phyloP scores from a whole-genome alignment of 2,888 invertebrate species.

The Eilema sororculum region DNA sequence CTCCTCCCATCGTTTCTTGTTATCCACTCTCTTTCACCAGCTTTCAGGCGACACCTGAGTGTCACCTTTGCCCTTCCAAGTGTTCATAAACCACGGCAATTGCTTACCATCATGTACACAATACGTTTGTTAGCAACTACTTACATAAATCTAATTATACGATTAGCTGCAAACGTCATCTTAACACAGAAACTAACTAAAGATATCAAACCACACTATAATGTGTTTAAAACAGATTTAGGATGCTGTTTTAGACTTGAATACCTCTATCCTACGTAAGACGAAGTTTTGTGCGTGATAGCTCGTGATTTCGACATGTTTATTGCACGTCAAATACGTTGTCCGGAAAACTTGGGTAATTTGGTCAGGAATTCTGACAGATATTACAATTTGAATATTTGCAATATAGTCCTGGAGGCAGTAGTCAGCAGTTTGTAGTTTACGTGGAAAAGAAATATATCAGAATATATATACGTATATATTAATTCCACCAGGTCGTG shows the following conservation, averaged over 20 bases:
- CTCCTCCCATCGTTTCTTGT: no score
- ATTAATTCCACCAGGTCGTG: neutral
- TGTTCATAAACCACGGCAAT: neutral
- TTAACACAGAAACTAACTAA: constrained; percentile 8
- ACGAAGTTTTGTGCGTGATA: constrained; percentile 18
- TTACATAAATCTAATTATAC: neutral
- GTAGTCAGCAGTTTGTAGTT: neutral
- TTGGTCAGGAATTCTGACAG: constrained; percentile 43
- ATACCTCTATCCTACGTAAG: constrained; percentile 32
- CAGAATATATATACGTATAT: no score
- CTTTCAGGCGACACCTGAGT: no score
- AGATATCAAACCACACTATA: constrained; percentile 1
- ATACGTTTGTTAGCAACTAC: neutral
- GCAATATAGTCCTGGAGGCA: constrained; percentile 13
- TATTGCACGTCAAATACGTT: constrained; percentile 42
- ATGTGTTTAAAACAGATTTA: constrained; percentile 8
- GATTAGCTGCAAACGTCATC: neutral
- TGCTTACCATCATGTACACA: neutral
- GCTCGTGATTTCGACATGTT: constrained; percentile 39
- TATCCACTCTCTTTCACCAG: no score
- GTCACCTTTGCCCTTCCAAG: no score
- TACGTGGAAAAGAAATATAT: neutral
- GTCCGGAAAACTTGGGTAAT: constrained; percentile 38
- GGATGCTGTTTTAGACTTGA: constrained; percentile 13
- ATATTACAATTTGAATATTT: constrained; percentile 43